Base-by-base conservation (phyloP, 2,113 vertebrate species). In the Ellobius talpinus region DNA sequence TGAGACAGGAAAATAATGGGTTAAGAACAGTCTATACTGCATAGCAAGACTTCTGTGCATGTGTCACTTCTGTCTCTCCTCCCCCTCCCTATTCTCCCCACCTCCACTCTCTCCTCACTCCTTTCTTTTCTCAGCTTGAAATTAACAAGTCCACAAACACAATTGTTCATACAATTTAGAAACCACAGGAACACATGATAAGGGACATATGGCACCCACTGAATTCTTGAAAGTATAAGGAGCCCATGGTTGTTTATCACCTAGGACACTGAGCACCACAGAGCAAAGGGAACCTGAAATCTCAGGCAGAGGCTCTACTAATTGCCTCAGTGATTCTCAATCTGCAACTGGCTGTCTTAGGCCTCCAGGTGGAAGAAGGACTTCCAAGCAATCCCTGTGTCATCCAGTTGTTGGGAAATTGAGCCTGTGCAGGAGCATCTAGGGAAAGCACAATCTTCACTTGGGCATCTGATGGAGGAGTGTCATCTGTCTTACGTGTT, bases 21-120 rank as follows among this genome's bases (percentile, higher is more conserved):
- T 58, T 58, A 21, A 58, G 6, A 58, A 21, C 58, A 58, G 19
- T 7, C 5, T 21, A 58, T 11, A 29, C 42, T 77, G 16, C 14
- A 31, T 14, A 77, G 26, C 76, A 77, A 31, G 26, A 4, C 73
- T 26, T 76, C 5, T 47, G 58, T 21, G 19, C 19, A 58, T 58
- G 58, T 21, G 58, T 58, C 58, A 58, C 58, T 58, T 58, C 58
- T 58, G 17, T 50, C n/a, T 50, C 29, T 19, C 47, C 16, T 10
- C 45, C 11, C 29, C 12, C 39, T 31, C 29, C 6, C 13, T 52
- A 36, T 52, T 17, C 7, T 52, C 31, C 50, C 31, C 19, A 52
- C 45, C 2, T 0, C 2, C 73, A n/a, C 36, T 47, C 29, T 50
- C 7, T 1, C 73, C 14, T 24, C 29, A 10, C 7, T 26, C 3